Percentiles rank a stretch among this genome's conserved stretches.
These are phyloP conservation scores for Lordiphosa fenestrarum DNA, from an alignment of 2,888 invertebrate species.

Conservation along the genomic window DNA sequence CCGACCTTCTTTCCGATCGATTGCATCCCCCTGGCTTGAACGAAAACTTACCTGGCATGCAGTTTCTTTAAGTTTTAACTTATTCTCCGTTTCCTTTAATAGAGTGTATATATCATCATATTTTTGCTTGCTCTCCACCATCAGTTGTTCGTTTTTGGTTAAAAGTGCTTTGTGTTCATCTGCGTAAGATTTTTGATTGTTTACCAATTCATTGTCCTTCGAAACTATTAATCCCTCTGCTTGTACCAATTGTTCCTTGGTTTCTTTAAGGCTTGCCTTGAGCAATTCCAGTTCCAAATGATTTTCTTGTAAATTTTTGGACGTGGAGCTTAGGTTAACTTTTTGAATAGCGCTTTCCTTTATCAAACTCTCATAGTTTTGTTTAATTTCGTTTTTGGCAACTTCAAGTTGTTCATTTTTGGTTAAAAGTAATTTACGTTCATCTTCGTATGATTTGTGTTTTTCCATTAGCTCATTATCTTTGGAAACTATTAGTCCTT, in stretches of 20 bases:
- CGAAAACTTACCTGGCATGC: slow-evolving; percentile 33
- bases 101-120: slow-evolving; percentile 16
- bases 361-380: slow-evolving; percentile 5
- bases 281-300: slow-evolving; percentile 77
- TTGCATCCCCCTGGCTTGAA: too few relatives aligned
- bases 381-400: slow-evolving; percentile 8
- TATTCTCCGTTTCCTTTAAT: slow-evolving; percentile 37
- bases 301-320: slow-evolving; percentile 72
- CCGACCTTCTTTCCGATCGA: too few relatives aligned
- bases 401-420: slow-evolving; percentile 27
- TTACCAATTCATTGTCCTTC: slow-evolving; percentile 23
- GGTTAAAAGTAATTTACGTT: slow-evolving; percentile 33
- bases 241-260: slow-evolving; percentile 26
- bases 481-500: slow-evolving; percentile 25
- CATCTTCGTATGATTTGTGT: slow-evolving; percentile 13
- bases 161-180: slow-evolving; percentile 36
- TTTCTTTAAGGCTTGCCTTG: slow-evolving; percentile 9
- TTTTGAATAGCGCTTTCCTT: too few relatives aligned
- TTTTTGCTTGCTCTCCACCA: slow-evolving; percentile 9
- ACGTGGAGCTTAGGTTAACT: slow-evolving; percentile 53
- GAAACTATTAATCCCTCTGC: slow-evolving; percentile 31
- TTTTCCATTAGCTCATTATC: slow-evolving; percentile 22
- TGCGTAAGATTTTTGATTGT: slow-evolving; percentile 7
- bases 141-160: slow-evolving; percentile 27
- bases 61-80: slow-evolving; percentile 37